Evolutionary conservation across 2,888 invertebrate genomes (phyloP).

Genomic region (Aspidapion aeneum): DNA sequence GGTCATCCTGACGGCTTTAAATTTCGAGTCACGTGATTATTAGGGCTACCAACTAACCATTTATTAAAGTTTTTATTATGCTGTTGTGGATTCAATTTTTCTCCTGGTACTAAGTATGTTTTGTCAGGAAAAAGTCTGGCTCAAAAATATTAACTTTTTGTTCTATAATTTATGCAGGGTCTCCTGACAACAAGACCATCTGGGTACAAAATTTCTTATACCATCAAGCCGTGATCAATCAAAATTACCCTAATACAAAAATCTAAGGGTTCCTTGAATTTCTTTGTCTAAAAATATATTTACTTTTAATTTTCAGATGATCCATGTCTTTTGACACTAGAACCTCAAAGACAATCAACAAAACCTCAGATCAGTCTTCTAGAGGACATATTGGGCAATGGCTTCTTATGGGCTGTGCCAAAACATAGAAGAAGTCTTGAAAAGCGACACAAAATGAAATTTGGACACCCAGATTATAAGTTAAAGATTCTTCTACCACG

Average conservation of each 20-base stretch:
- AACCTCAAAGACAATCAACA: not conserved
- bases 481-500: slow-evolving; percentile 70
- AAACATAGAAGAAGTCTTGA: slow-evolving; percentile 75
- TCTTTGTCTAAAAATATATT: no score
- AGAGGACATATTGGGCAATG: slow-evolving; percentile 66
- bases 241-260: no score
- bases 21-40: not conserved
- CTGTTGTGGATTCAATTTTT: no score
- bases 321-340: slow-evolving; percentile 18
- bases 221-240: no score
- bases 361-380: slow-evolving; percentile 36
- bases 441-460: slow-evolving; percentile 68
- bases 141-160: no score
- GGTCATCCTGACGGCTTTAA: not conserved
- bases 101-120: no score
- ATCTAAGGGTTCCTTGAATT: no score
- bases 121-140: no score
- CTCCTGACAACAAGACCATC: no score
- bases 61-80: not conserved
- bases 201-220: no score
- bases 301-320: slow-evolving; percentile 21
- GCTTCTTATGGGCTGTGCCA: slow-evolving; percentile 80
- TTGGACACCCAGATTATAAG: slow-evolving; percentile 62
- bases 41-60: no score
- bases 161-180: no score